Evolutionary conservation across 2,888 invertebrate species (phyloP).

Genomic region (Eremobia ochroleuca): DNA sequence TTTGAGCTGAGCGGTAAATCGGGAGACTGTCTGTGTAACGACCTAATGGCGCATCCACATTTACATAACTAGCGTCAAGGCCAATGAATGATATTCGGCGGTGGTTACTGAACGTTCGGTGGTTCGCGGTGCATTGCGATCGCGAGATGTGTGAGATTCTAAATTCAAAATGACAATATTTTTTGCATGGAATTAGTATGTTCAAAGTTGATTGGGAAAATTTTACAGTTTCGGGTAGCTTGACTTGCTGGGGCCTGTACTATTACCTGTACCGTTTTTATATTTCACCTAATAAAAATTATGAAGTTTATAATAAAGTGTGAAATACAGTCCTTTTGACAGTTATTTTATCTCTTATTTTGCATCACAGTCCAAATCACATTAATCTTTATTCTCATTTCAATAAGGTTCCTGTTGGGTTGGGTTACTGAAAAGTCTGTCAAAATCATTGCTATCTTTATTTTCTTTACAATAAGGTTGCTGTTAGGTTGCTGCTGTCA

Average conservation of each 20-base stretch:
- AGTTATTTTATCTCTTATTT: not conserved
- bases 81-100: not conserved
- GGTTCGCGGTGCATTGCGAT: too few relatives aligned
- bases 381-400: too few relatives aligned
- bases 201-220: too few relatives aligned
- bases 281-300: not conserved
- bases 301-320: not conserved
- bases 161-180: not conserved
- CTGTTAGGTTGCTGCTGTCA: not conserved
- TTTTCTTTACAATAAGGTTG: too few relatives aligned
- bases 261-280: too few relatives aligned
- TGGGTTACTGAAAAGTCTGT: not conserved
- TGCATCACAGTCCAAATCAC: not conserved
- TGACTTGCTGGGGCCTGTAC: too few relatives aligned
- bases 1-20: constrained; percentile 59
- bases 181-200: not conserved
- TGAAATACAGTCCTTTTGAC: not conserved
- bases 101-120: not conserved
- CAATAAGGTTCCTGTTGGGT: too few relatives aligned
- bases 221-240: too few relatives aligned
- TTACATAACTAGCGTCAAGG: not conserved
- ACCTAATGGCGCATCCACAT: constrained; percentile 25
- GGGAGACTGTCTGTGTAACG: constrained; percentile 45
- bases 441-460: not conserved
- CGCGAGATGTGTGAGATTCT: not conserved